A percentile compares a stretch with the other conserved stretches of the same genome.
phyloP scores from a whole-genome alignment of 2,113 vertebrate species.

The Crocuta crocuta region DNA sequence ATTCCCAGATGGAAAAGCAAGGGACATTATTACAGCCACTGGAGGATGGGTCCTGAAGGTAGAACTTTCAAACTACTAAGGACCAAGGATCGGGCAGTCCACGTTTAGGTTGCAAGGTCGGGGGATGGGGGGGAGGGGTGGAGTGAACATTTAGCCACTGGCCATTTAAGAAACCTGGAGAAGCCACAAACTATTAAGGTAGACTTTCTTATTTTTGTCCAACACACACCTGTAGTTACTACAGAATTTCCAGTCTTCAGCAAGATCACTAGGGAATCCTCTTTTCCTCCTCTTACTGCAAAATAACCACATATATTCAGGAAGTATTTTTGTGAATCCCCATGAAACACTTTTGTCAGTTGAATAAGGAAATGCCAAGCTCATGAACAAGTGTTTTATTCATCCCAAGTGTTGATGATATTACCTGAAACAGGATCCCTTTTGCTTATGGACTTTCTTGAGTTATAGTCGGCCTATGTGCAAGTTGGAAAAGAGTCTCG shows the following conservation, averaged over 20 bases:
- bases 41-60: background rate
- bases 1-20: constrained; percentile 57
- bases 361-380: constrained; percentile 45
- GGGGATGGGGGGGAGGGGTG: too few relatives aligned
- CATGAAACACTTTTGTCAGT: background rate
- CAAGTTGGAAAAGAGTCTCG: background rate
- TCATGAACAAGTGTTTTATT: background rate
- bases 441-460: background rate
- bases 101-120: background rate
- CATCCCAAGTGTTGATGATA: background rate
- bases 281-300: background rate
- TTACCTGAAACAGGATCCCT: background rate
- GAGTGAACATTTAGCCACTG: background rate
- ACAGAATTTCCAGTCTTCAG: background rate
- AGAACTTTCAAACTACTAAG: background rate
- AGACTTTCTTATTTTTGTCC: background rate
- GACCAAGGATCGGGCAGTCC: background rate
- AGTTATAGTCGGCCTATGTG: background rate
- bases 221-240: background rate
- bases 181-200: background rate
- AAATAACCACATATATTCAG: background rate
- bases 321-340: background rate
- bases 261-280: background rate
- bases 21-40: background rate
- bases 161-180: background rate